These are phyloP conservation scores for Pelosia muscerda DNA, from an alignment of 2,888 invertebrate genomes.

Conservation along the genomic window DNA sequence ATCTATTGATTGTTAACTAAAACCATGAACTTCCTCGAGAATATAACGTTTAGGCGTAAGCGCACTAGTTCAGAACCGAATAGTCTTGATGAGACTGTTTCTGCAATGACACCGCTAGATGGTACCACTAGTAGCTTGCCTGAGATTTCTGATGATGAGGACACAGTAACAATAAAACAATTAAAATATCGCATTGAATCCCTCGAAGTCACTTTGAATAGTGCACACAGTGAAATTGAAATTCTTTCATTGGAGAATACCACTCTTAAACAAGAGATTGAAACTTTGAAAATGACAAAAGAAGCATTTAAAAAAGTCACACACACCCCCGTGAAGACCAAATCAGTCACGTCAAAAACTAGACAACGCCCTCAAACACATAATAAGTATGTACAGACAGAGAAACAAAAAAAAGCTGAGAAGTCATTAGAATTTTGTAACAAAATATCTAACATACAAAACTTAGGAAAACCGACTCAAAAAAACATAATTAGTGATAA, in stretches of 20 bases:
- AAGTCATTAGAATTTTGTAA: too few species aligned
- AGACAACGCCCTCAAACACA: too few species aligned
- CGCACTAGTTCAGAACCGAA: slow-evolving; percentile 1
- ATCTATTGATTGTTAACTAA: not conserved
- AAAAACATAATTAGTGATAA: too few species aligned
- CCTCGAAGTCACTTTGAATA: not conserved
- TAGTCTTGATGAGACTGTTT: not conserved
- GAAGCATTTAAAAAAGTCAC: too few species aligned
- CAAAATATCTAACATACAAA: too few species aligned
- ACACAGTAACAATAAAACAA: not conserved
- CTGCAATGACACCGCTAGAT: not conserved
- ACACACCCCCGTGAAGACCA: too few species aligned
- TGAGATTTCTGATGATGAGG: not conserved
- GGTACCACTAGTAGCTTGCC: not conserved
- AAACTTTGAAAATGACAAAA: not conserved
- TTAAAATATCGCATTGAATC: not conserved
- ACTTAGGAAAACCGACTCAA: too few species aligned
- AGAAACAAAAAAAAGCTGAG: too few species aligned
- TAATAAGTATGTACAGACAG: too few species aligned
- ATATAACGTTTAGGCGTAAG: slow-evolving; percentile 1
- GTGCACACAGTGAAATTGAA: not conserved
- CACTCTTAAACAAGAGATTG: not conserved
- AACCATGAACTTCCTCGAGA: slow-evolving; percentile 2
- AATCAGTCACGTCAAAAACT: too few species aligned
- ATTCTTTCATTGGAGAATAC: not conserved